Evolutionary conservation across 1,140 invertebrate species (phyloP), one percentile per base, ranked within the genome.

Genomic region (Chelonus insularis): DNA sequence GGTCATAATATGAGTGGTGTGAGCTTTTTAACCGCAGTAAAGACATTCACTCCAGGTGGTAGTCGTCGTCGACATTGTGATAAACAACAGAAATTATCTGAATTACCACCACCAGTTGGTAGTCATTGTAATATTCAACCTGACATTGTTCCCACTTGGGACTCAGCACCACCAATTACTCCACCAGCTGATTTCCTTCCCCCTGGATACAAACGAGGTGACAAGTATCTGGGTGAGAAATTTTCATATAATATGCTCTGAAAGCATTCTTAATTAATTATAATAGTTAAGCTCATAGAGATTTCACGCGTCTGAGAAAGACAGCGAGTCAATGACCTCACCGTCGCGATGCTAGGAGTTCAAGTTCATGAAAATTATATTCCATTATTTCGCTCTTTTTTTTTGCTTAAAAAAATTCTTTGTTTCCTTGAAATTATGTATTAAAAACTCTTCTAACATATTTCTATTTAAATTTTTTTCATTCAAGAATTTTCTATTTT

Each of bases 101-200:
- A 86, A 60, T 73, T 84, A 65, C 81, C 76, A 74, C 83, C 80
- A 18, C 29, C 41, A 7, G 36, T 41, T 41, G 9, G 9, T 29
- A 9, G 76, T 68, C 74, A 80, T 68, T 78, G 83, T 76, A 77
- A 73, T 71, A 75, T 72, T 39, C 78, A 78, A 41, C 82, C 83
- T 52, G 85, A 88, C 55, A 81, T 86, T 29, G 84, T 87, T 16
- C 83, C 83, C 9, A 72, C 70, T 58, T 86, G 85, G 83, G 84
- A 86, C 55, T 82, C 82, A 1, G 84, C 77, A 41, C 79, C 84
- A 2, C 87, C 87, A 2, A 88, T 88, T 57, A 88, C 87, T 16
- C 87, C 87, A 4, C 87, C 87, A 9, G 86, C 87, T 1, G 86
- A 86, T 23, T 88, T 88, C 66, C 74, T 87, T 12, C 83, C 86